phyloP scores from a whole-genome alignment of 2,113 vertebrate species.

The Rhinoderma darwinii region DNA sequence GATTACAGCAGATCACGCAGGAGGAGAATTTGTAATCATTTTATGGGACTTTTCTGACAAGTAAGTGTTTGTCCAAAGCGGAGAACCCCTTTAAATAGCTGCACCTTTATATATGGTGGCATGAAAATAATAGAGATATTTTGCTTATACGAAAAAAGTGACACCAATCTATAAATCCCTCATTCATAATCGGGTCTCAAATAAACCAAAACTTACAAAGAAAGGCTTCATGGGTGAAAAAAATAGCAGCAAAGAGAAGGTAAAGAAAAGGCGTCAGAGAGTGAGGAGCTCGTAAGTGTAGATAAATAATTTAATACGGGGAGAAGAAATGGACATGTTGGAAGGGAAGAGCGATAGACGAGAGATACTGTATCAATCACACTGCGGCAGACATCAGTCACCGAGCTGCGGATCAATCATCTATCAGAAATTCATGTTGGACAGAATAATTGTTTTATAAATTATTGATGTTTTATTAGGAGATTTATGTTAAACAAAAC shows the following conservation, averaged over 20 bases:
- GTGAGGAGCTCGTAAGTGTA: conserved; percentile 12
- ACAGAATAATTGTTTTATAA: conserved; percentile 61
- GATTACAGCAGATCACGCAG: no score
- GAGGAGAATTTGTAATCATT: no score
- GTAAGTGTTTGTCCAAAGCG: no score
- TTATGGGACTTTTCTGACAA: no score
- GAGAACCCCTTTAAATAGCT: no score
- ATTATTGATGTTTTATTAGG: conserved; percentile 60
- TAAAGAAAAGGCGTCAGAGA: background rate
- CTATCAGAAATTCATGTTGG: conserved; percentile 57
- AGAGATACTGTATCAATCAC: conserved; percentile 49
- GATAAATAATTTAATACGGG: conserved; percentile 55
- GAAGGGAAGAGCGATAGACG: conserved; percentile 57
- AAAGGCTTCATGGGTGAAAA: no score
- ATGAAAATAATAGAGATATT: background rate
- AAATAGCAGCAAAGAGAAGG: background rate
- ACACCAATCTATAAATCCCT: no score
- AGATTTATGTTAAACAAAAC: conserved; percentile 61
- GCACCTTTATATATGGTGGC: background rate
- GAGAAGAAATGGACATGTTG: conserved; percentile 16
- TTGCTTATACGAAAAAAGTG: background rate
- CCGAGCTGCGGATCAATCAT: conserved; percentile 50
- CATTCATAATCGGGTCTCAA: no score
- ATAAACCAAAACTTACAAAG: no score
- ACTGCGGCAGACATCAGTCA: conserved; percentile 52